phyloP scores from a whole-genome alignment of 1,140 invertebrate genomes.

The Drosophila micromelanica region DNA sequence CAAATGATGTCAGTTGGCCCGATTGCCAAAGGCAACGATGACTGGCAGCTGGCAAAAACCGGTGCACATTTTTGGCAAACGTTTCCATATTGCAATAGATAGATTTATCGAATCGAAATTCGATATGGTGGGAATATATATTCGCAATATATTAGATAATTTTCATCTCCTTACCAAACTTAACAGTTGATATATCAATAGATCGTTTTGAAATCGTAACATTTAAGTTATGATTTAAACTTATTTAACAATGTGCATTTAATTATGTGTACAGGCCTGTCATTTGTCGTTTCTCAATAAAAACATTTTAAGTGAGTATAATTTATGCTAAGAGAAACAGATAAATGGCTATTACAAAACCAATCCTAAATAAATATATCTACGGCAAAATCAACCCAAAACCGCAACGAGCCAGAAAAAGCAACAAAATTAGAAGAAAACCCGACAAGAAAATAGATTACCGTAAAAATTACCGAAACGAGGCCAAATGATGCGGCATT shows the following conservation, averaged over 20 bases:
- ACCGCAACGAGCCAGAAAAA: slow-evolving; percentile 48
- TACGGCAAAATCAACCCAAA: slow-evolving; percentile 24
- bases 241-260: too few species aligned
- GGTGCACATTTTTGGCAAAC: slow-evolving; percentile 15
- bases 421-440: slow-evolving; percentile 19
- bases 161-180: too few species aligned
- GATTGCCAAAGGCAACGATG: slow-evolving; percentile 69
- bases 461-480: slow-evolving; percentile 39
- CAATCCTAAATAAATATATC: slow-evolving; percentile 25
- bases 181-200: neutral
- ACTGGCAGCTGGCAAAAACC: slow-evolving; percentile 34
- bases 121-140: too few species aligned
- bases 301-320: too few species aligned
- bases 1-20: slow-evolving; percentile 62
- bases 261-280: too few species aligned
- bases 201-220: neutral
- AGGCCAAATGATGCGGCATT: slow-evolving; percentile 70
- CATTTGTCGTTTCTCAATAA: too few species aligned
- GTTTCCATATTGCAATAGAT: slow-evolving; percentile 20
- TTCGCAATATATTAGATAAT: too few species aligned
- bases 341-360: neutral
- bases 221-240: too few species aligned
- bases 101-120: neutral
- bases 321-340: neutral
- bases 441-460: slow-evolving; percentile 12